Evolutionary conservation across 2,797 vertebrate genomes (phyloP), one percentile per base, ranked within the genome.

Genomic region (Psittacula derbiana): DNA sequence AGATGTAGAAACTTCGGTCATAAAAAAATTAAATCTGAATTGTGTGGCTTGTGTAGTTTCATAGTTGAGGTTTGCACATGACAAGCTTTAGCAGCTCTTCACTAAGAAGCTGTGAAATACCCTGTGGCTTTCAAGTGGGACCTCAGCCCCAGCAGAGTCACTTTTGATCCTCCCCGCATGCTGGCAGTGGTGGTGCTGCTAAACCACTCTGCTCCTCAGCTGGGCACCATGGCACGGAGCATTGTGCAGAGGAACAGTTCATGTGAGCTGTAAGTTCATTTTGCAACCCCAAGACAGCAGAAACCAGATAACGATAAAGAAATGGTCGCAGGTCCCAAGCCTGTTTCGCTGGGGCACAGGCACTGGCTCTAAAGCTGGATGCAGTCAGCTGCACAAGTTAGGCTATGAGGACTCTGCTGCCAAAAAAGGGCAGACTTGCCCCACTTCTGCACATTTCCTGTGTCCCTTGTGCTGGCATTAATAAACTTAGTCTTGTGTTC

Each of bases 181-280:
- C 27, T 16, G 44, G 18, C 40, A 43, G 20, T 12, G 27, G 4
- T 33, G 18, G 23, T 12, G 13, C 24, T 66, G 24, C 61, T 27
- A 1, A 0, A 10, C 19, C 0, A 0, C 18, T 25, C 38, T 82
- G 71, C 20, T 11, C 10, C 40, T 50, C 49, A 40, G 44, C 8
- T 33, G 23, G 31, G 16, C 7, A 36, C 4, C 23, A 5, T 16
- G 36, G 16, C 20, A 31, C 0, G 0, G 5, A 78, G 2, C 24
- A 36, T 19, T 12, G 3, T 28, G 5, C 43, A 38, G 12, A 7
- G 15, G 6, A 72, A 10, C 3, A 36, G 10, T 6, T 6, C 17
- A 27, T n/a, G 11, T 17, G 23, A 0, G 0, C 49, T 62, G 1
- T 5, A 41, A 46, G 10, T 23, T 64, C 24, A 12, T 55, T 74